These are phyloP conservation scores for Halesus radiatus DNA, from an alignment of 1,140 invertebrate species.

Conservation along the genomic window DNA sequence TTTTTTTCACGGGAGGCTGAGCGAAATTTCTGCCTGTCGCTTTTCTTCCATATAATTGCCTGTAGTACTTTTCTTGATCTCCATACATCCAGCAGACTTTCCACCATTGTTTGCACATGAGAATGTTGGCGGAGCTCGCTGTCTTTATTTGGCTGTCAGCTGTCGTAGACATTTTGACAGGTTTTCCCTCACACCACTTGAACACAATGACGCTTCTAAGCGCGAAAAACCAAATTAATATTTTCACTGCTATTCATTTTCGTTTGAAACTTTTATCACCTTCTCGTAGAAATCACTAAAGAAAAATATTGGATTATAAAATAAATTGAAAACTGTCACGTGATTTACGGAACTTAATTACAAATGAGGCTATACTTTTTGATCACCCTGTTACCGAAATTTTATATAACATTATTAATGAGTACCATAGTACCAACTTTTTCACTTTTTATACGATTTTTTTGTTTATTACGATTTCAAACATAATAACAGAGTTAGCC, in stretches of 20 bases:
- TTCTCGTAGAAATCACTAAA: too few relatives aligned
- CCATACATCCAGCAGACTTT: constrained; percentile 89
- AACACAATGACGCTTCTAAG: background rate
- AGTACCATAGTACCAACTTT: too few relatives aligned
- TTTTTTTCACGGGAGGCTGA: constrained; percentile 60
- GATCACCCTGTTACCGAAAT: too few relatives aligned
- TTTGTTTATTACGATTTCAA: too few relatives aligned
- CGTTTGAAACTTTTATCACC: background rate
- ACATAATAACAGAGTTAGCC: too few relatives aligned
- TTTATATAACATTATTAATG: too few relatives aligned
- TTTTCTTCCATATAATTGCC: constrained; percentile 81
- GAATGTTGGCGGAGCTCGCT: constrained; percentile 76
- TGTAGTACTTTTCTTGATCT: constrained; percentile 86
- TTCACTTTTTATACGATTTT: too few relatives aligned
- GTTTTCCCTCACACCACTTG: constrained; percentile 8
- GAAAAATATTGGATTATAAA: too few relatives aligned
- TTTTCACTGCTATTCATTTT: background rate
- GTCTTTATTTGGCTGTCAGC: constrained; percentile 68
- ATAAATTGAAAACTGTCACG: too few relatives aligned
- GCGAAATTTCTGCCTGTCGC: constrained; percentile 66
- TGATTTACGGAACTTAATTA: too few relatives aligned
- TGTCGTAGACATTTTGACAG: constrained; percentile 66
- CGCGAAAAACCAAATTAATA: background rate
- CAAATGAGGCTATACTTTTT: too few relatives aligned
- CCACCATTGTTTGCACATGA: constrained; percentile 90